phyloP scores from a whole-genome alignment of 2,888 invertebrate species.

The Diarsia rubi region DNA sequence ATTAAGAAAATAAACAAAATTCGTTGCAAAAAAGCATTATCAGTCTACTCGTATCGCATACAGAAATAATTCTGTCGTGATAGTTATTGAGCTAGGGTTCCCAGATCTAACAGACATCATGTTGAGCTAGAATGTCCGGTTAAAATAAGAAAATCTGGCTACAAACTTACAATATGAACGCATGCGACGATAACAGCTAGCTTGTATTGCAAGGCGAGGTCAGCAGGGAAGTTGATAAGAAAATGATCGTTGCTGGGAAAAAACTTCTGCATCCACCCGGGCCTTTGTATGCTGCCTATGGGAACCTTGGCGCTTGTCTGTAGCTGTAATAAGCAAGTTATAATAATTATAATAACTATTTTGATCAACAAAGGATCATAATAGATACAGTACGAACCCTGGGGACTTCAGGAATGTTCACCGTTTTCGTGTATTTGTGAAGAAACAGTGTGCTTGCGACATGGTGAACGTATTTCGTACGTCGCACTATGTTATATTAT shows the following conservation, averaged over 20 bases:
- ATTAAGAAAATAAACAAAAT: too few relatives aligned
- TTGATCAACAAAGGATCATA: background rate
- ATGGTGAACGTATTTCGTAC: too few relatives aligned
- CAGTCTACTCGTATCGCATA: background rate
- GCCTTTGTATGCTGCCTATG: conserved; percentile 69
- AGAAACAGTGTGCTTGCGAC: too few relatives aligned
- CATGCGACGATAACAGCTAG: conserved; percentile 75
- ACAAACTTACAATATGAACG: conserved; percentile 68
- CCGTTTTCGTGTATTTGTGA: too few relatives aligned
- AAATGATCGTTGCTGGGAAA: conserved; percentile 67
- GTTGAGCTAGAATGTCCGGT: too few relatives aligned
- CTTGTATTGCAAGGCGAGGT: conserved; percentile 73
- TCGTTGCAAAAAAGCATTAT: background rate
- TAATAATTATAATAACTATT: background rate
- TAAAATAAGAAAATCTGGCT: background rate
- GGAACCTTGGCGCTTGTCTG: conserved; percentile 68
- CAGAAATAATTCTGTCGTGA: background rate
- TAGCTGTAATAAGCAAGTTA: conserved; percentile 62
- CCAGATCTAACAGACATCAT: background rate
- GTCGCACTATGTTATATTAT: too few relatives aligned
- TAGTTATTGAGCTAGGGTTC: background rate
- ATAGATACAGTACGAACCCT: background rate
- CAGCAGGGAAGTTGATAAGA: conserved; percentile 71
- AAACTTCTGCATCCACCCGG: conserved; percentile 48
- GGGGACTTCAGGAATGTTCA: too few relatives aligned